phyloP scores from a whole-genome alignment of 2,797 vertebrate genomes.

The Leptodactylus fallax region DNA sequence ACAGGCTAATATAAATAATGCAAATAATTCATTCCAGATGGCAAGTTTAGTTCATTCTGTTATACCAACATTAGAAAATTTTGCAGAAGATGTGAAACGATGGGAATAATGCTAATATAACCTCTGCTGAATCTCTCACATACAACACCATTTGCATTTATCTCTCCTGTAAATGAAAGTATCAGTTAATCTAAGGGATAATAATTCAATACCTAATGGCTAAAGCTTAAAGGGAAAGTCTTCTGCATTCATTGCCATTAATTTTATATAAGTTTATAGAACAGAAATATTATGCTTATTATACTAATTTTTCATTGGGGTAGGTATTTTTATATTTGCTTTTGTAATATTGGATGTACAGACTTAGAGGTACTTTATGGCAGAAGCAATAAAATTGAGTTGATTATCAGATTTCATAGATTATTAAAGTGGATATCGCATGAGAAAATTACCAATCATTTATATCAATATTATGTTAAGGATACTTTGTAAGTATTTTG shows the following conservation, averaged over 20 bases:
- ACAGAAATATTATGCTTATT: neutral
- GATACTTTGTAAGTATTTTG: no score
- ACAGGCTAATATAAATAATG: constrained; percentile 55
- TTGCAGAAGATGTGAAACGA: neutral
- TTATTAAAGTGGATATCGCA: no score
- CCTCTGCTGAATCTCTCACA: neutral
- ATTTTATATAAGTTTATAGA: neutral
- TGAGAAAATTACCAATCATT: neutral
- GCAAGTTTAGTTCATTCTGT: constrained; percentile 34
- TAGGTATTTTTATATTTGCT: no score
- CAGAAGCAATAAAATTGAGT: neutral
- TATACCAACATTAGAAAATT: constrained; percentile 10
- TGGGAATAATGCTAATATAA: constrained; percentile 27
- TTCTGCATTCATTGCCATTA: neutral
- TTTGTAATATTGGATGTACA: neutral
- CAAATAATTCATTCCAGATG: constrained; percentile 41
- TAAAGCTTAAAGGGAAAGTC: neutral
- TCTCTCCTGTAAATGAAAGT: neutral
- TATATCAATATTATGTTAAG: no score
- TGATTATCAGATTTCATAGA: no score
- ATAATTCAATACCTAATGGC: neutral
- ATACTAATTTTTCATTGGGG: no score
- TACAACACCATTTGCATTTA: neutral
- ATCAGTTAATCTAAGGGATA: neutral
- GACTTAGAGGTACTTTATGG: no score